A percentile compares a stretch with the other conserved stretches of the same genome.
phyloP scores from a whole-genome alignment of 2,113 vertebrate genomes.

The Raphicerus campestris region DNA sequence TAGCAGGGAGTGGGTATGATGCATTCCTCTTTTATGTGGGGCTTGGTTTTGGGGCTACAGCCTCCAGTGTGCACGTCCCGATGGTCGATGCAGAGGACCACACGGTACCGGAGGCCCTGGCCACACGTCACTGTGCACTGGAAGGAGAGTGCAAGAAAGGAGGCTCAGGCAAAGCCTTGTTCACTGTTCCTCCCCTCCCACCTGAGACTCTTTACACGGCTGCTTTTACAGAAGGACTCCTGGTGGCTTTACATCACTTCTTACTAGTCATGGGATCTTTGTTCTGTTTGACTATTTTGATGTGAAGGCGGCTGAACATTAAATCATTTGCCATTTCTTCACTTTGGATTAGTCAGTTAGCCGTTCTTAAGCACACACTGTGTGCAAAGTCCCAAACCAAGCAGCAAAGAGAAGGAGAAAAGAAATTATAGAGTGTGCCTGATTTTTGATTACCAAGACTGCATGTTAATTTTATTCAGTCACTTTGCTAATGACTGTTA shows the following conservation, averaged over 20 bases:
- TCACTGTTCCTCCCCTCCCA: neutral
- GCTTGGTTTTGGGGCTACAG: conserved; percentile 93
- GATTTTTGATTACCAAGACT: neutral
- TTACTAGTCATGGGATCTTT: neutral
- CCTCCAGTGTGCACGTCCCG: conserved; percentile 94
- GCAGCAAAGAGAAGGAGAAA: neutral
- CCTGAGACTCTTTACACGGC: neutral
- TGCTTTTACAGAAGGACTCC: neutral
- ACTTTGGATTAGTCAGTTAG: neutral
- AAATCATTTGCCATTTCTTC: neutral
- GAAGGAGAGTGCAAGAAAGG: neutral
- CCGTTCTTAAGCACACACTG: neutral
- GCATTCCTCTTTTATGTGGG: conserved; percentile 97
- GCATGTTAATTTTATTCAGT: neutral
- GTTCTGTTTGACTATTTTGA: neutral
- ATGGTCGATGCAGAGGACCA: conserved; percentile 96
- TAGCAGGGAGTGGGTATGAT: conserved; percentile 93
- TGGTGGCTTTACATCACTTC: neutral
- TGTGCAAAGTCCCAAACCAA: conserved; percentile 27
- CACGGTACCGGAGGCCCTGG: conserved; percentile 94
- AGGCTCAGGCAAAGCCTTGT: conserved; percentile 56
- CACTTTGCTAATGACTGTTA: neutral
- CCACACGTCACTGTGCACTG: conserved; percentile 98
- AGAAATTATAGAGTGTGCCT: neutral
- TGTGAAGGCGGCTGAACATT: neutral